A percentile compares a stretch with the other conserved stretches of the same genome.
Conservation (phyloP, 2,888 invertebrate species). For the Hypselothyrea guttata region DNA sequence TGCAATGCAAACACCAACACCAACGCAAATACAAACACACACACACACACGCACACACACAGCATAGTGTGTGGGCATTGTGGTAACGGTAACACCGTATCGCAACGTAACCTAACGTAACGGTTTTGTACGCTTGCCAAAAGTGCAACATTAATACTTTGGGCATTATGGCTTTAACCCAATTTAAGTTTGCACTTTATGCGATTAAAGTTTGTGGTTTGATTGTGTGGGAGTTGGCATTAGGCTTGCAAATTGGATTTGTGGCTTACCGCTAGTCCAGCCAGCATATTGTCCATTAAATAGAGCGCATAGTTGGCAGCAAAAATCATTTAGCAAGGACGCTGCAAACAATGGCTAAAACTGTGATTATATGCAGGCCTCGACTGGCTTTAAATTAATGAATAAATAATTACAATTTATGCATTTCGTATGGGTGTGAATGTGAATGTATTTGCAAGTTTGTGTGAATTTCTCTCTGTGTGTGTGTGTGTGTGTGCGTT, state of each 20-base stretch:
- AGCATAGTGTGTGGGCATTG: constrained; percentile 2
- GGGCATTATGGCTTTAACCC: constrained; percentile 67
- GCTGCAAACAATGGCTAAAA: constrained; percentile 11
- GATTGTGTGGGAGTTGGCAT: constrained; percentile 32
- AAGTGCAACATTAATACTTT: constrained; percentile 61
- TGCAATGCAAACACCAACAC: constrained; percentile 3
- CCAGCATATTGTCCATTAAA: constrained; percentile 41
- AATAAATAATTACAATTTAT: constrained; percentile 35
- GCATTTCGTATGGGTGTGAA: constrained; percentile 10
- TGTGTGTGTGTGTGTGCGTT: not conserved
- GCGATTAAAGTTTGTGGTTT: constrained; percentile 16
- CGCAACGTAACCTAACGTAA: too few species aligned
- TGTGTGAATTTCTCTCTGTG: too few species aligned
- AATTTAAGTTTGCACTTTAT: constrained; percentile 43
- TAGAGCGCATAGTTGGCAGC: constrained; percentile 12
- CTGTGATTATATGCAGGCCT: constrained; percentile 48
- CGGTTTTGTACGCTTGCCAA: not conserved
- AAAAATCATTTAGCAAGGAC: constrained; percentile 23
- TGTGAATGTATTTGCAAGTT: too few species aligned
- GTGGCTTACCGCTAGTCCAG: constrained; percentile 21
- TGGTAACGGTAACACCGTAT: constrained; percentile 8
- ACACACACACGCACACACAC: too few species aligned
- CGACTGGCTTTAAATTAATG: constrained; percentile 32
- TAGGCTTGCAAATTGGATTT: constrained; percentile 56
- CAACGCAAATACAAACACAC: too few species aligned